Conservation (phyloP, 2,797 vertebrate genomes). For the Bryconaethiops microstoma region DNA sequence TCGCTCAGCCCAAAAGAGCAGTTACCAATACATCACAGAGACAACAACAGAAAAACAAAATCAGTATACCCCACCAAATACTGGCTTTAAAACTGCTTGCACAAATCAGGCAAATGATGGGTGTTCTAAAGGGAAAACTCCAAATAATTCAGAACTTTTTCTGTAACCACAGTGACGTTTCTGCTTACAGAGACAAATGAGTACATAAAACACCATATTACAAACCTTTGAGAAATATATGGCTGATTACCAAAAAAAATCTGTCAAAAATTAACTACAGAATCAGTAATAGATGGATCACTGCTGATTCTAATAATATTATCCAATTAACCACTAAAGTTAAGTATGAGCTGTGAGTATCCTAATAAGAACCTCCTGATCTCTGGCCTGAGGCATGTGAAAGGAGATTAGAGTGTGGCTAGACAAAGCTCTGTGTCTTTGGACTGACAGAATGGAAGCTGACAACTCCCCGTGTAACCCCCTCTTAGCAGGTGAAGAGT, state of each 20-base stretch:
- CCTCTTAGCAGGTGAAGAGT: constrained; percentile 20
- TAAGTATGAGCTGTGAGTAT: constrained; percentile 8
- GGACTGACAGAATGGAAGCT: constrained; percentile 35
- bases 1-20: background rate
- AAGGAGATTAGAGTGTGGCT: constrained; percentile 28
- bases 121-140: no score
- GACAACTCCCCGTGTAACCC: constrained; percentile 35
- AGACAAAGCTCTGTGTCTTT: constrained; percentile 27
- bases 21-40: background rate
- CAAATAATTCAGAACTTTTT: no score
- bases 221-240: background rate
- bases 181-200: background rate
- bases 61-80: background rate
- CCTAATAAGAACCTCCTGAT: constrained; percentile 26
- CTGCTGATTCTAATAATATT: background rate
- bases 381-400: background rate
- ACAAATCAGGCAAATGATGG: background rate
- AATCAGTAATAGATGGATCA: background rate
- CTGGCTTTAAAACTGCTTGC: background rate
- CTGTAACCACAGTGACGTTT: no score
- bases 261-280: background rate
- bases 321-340: constrained; percentile 6
- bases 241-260: background rate
- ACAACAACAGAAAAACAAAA: background rate
- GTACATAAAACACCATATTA: background rate